Evolutionary conservation across 1,140 invertebrate species (phyloP).

Genomic region (Artemia franciscana): DNA sequence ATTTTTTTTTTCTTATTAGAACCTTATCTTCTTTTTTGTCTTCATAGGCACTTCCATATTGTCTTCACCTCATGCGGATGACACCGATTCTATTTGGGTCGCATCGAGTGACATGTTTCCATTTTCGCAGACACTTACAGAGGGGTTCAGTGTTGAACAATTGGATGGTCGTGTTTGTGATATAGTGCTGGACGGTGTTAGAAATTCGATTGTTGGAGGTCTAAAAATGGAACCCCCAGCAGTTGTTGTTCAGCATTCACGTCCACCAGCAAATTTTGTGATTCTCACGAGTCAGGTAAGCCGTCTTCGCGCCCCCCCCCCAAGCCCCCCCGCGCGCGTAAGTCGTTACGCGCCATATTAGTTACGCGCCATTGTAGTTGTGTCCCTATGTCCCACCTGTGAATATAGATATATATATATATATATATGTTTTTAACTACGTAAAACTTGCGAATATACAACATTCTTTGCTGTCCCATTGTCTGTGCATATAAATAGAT

Average conservation of each 20-base stretch:
- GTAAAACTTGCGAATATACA: too few relatives aligned
- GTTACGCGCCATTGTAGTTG: too few relatives aligned
- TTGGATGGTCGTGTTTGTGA: conserved; percentile 9
- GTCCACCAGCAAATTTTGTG: conserved; percentile 4
- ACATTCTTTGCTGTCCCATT: too few relatives aligned
- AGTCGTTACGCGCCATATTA: too few relatives aligned
- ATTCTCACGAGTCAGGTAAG: conserved; percentile 7
- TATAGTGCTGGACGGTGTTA: conserved; percentile 4
- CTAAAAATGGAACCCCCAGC: conserved; percentile 1
- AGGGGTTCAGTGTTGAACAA: conserved; percentile 17
- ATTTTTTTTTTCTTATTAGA: too few relatives aligned
- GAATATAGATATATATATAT: too few relatives aligned
- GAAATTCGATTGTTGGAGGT: background rate
- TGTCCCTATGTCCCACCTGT: too few relatives aligned
- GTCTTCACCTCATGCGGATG: conserved; percentile 32
- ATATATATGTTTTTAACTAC: too few relatives aligned
- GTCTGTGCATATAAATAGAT: too few relatives aligned
- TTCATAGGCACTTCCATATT: conserved; percentile 41
- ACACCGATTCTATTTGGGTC: conserved; percentile 38
- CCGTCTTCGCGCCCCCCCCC: too few relatives aligned
- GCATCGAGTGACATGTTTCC: conserved; percentile 41
- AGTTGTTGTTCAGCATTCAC: conserved; percentile 7
- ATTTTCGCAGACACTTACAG: conserved; percentile 34
- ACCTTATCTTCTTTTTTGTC: too few relatives aligned
- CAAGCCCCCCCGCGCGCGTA: too few relatives aligned